These are phyloP conservation scores for Cerceris ruficornis DNA, from an alignment of 2,888 invertebrate species.

Conservation along the genomic window DNA sequence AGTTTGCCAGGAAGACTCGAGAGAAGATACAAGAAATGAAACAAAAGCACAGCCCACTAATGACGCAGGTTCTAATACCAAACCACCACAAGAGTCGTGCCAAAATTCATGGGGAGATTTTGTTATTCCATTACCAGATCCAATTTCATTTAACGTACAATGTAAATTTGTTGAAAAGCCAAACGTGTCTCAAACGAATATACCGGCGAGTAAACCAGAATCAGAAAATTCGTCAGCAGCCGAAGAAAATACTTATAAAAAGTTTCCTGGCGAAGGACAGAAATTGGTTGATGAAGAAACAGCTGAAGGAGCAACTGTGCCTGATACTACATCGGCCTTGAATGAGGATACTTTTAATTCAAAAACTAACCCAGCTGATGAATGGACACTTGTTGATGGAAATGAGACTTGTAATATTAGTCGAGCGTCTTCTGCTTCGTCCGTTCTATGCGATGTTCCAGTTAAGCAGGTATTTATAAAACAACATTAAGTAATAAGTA, in stretches of 20 bases:
- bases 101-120: too few species aligned
- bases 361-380: conserved; percentile 66
- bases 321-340: background rate
- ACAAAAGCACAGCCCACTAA: background rate
- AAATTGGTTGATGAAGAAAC: conserved; percentile 24
- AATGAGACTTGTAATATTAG: conserved; percentile 37
- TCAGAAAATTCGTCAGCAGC: conserved; percentile 45
- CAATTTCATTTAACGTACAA: background rate
- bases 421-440: conserved; percentile 23
- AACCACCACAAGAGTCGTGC: background rate
- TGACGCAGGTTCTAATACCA: background rate
- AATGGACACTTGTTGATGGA: conserved; percentile 76
- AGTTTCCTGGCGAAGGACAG: conserved; percentile 49
- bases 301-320: background rate
- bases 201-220: background rate
- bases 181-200: background rate
- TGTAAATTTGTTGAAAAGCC: background rate
- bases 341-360: conserved; percentile 3
- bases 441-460: conserved; percentile 31
- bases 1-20: background rate
- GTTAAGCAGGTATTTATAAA: conserved; percentile 56
- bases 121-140: too few species aligned
- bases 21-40: conserved; percentile 28
- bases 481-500: background rate
- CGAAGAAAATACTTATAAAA: conserved; percentile 73